Percentiles rank a stretch among this genome's conserved stretches.
Conservation (phyloP, 2,797 vertebrate species). For the Choloepus didactylus region DNA sequence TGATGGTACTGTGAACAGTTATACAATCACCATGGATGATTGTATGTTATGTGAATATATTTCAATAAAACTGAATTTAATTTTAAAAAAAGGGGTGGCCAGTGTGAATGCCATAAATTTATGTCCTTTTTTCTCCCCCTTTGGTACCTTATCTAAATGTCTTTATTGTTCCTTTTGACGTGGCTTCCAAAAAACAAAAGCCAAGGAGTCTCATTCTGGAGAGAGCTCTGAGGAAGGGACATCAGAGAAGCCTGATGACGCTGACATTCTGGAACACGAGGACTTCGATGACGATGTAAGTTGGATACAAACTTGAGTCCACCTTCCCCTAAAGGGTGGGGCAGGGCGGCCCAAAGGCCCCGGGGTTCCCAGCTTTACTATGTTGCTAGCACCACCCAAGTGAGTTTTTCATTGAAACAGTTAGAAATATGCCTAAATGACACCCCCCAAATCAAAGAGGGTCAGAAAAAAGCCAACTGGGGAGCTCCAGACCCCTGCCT, state of each 20-base stretch:
- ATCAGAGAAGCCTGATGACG: background rate
- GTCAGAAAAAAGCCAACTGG: background rate
- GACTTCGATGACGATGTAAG: constrained; percentile 21
- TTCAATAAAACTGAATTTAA: too few relatives aligned
- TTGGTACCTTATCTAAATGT: background rate
- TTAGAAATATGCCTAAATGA: background rate
- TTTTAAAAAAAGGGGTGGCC: background rate
- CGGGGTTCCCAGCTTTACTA: background rate
- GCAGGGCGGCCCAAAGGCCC: background rate
- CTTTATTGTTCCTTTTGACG: background rate
- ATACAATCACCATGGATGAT: too few relatives aligned
- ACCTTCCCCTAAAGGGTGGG: background rate
- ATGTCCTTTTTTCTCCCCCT: background rate
- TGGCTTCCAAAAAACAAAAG: background rate
- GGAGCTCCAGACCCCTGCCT: background rate
- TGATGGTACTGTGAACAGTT: too few relatives aligned
- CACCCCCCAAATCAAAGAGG: background rate
- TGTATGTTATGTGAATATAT: too few relatives aligned
- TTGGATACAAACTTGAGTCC: background rate
- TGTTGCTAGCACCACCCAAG: background rate
- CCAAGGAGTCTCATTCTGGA: background rate
- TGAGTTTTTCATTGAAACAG: background rate
- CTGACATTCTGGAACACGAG: fast-evolving
- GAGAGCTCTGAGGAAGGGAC: background rate
- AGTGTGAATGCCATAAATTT: background rate